Evolutionary conservation across 1,140 invertebrate species (phyloP), one percentile per base, ranked within the genome.

Genomic region (Venustaconcha ellipsiformis): DNA sequence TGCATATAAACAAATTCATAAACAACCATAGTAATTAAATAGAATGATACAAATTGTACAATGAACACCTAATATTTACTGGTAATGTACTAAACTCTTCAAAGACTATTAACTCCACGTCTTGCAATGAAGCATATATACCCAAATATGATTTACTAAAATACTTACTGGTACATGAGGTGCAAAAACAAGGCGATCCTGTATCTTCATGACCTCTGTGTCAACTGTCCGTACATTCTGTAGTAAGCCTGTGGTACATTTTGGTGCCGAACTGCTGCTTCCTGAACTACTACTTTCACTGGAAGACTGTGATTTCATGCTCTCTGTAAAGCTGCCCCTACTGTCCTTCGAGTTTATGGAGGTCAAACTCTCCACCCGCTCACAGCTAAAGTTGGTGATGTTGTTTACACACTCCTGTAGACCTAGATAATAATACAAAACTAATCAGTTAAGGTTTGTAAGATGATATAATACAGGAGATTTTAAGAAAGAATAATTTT

Each of bases 351-450:
- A 84, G 48, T 78, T 79, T 26, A 87, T 64, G 5, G 86, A 88
- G 20, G 83, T 76, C 64, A 84, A 56, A 55, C 85, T 87, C 17
- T 82, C 76, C 18, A 84, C 84, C 8, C 83, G 76, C n/a, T 79
- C 81, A 66, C 83, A 84, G 63, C 84, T 86, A 69, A 84, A 84
- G 76, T 85, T 84, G n/a, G 81, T 83, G 68, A 88, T 88, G 74
- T 77, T 79, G 56, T 67, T 82, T 3, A 84, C 78, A 76, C 86
- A 86, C 20, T 83, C 80, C 66, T 84, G 80, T 76, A 88, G 62
- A 74, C 77, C 84, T 86, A 65, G 63, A 79, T 60, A 62, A 20
- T 8, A 48, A 48, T 37, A 67, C 26, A 14, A 55, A 67, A 18
- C 37, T 48, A 6, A 48, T 48, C 8, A 48, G 37, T 48, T 48